Conservation (phyloP, 2,113 vertebrate species). For the Fulica atra region DNA sequence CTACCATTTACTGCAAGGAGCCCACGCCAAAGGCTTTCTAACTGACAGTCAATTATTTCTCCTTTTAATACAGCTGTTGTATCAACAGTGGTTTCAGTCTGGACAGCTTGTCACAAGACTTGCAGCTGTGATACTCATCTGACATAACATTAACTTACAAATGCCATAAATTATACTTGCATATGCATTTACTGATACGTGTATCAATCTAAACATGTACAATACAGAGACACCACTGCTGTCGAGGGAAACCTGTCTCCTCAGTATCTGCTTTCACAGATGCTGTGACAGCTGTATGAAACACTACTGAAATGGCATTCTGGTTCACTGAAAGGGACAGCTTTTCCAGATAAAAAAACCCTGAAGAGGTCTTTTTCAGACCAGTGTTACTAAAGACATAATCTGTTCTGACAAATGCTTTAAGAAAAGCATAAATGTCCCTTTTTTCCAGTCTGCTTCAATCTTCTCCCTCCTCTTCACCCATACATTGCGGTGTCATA, state of each 20-base stretch:
- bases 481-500: background rate
- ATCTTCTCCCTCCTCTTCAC: background rate
- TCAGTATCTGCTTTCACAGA: background rate
- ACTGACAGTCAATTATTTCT: background rate
- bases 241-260: background rate
- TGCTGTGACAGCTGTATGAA: background rate
- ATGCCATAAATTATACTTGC: background rate
- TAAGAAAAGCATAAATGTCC: constrained; percentile 23
- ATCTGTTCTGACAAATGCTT: constrained; percentile 48
- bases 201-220: background rate
- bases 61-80: background rate
- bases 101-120: background rate
- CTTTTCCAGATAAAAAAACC: background rate
- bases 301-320: background rate
- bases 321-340: constrained; percentile 12
- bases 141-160: background rate
- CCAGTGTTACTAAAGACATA: background rate
- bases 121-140: background rate
- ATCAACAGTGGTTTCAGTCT: background rate
- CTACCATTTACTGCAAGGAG: background rate
- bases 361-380: constrained; percentile 4
- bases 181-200: background rate
- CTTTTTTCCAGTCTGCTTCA: constrained; percentile 7
- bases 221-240: background rate
- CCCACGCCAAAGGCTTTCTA: background rate